Conservation (phyloP, 2,888 invertebrate species). For the Melanchra persicariae region DNA sequence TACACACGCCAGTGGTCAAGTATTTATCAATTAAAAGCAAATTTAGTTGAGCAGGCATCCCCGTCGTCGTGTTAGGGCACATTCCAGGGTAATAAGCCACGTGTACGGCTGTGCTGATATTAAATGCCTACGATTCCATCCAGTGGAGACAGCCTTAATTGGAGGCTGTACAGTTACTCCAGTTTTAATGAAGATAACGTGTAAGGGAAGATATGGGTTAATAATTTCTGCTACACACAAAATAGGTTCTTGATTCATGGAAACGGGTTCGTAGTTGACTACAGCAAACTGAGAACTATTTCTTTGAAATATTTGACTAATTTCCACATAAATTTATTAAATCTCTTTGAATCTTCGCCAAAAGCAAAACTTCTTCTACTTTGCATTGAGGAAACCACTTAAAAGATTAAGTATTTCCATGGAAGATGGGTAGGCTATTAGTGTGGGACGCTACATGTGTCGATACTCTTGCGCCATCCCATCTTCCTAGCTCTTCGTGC, state of each 20-base stretch:
- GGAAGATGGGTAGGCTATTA: too few relatives aligned
- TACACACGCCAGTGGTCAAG: slow-evolving; percentile 87
- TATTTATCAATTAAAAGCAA: slow-evolving; percentile 88
- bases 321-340: background rate
- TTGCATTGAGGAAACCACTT: too few relatives aligned
- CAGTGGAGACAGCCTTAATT: slow-evolving; percentile 44
- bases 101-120: slow-evolving; percentile 61
- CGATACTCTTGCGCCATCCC: too few relatives aligned
- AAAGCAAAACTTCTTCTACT: too few relatives aligned
- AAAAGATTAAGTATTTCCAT: too few relatives aligned
- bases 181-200: slow-evolving; percentile 33
- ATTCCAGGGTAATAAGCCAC: slow-evolving; percentile 80
- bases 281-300: background rate
- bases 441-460: too few relatives aligned
- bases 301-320: background rate
- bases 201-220: slow-evolving; percentile 32
- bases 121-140: slow-evolving; percentile 62
- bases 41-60: slow-evolving; percentile 86
- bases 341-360: background rate
- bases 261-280: background rate
- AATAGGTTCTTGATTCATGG: background rate
- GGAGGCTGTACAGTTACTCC: slow-evolving; percentile 51
- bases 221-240: slow-evolving; percentile 12
- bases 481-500: too few relatives aligned
- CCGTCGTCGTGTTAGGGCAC: slow-evolving; percentile 72